Percentiles rank a stretch among this genome's conserved stretches.
Conservation (phyloP, 2,888 invertebrate genomes). For the Deilephila porcellus region DNA sequence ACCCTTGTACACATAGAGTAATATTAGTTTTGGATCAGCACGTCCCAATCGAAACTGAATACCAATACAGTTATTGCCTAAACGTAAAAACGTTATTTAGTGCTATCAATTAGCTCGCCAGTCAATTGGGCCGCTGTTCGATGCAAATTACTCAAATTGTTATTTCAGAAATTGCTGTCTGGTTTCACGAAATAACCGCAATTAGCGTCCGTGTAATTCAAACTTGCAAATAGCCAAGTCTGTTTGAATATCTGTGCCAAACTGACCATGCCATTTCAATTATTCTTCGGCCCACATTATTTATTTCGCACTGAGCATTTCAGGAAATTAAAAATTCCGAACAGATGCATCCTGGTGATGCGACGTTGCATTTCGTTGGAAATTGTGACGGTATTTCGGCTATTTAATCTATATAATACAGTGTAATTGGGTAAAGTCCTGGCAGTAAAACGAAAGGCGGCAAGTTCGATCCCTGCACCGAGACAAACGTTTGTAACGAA, state of each 20-base stretch:
- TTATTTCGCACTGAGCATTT: background rate
- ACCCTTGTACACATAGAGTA: background rate
- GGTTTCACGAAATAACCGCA: constrained; percentile 56
- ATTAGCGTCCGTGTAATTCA: constrained; percentile 53
- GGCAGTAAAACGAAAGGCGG: too few relatives aligned
- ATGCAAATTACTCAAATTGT: constrained; percentile 62
- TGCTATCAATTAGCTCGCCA: constrained; percentile 47
- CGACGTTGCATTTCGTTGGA: background rate
- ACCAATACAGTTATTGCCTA: constrained; percentile 29
- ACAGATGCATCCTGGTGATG: background rate
- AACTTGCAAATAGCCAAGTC: constrained; percentile 51
- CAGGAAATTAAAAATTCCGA: constrained; percentile 19
- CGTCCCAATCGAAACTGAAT: background rate
- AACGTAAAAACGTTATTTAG: constrained; percentile 30
- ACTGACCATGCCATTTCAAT: constrained; percentile 38
- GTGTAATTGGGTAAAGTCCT: too few relatives aligned
- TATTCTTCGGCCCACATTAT: constrained; percentile 10
- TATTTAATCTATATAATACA: background rate
- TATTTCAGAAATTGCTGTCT: constrained; percentile 61
- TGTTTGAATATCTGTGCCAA: constrained; percentile 39
- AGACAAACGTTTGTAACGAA: too few relatives aligned
- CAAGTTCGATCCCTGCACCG: too few relatives aligned
- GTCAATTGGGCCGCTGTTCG: constrained; percentile 36
- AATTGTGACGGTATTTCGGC: background rate
- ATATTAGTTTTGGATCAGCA: background rate